Conservation (phyloP, 2,797 vertebrate genomes). For the Distichodus sexfasciatus region DNA sequence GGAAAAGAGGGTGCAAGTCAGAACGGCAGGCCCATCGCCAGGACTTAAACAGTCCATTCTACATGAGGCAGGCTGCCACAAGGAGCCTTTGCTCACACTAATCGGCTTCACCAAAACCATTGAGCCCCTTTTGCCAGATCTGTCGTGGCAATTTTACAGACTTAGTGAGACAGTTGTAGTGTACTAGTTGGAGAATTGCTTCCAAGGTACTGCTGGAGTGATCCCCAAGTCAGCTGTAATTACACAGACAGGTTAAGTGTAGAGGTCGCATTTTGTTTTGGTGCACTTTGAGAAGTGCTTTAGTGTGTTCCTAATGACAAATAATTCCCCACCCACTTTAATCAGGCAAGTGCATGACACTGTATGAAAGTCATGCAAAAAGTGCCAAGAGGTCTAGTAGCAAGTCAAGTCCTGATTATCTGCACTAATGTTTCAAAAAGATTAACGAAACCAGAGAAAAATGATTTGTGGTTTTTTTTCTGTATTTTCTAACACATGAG, state of each 20-base stretch:
- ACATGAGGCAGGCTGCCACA: constrained; percentile 51
- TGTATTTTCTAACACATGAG: too few species aligned
- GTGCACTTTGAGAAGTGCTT: too few species aligned
- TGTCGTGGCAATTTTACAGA: not conserved
- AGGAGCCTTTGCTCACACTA: constrained; percentile 53
- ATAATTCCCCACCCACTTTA: not conserved
- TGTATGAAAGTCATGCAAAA: not conserved
- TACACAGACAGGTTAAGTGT: too few species aligned
- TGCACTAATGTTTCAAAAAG: not conserved
- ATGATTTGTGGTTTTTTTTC: too few species aligned
- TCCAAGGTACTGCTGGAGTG: too few species aligned
- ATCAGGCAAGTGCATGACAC: not conserved
- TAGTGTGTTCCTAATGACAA: not conserved
- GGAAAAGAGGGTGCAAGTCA: not conserved
- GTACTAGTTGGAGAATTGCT: too few species aligned
- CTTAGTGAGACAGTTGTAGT: too few species aligned
- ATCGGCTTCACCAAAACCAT: constrained; percentile 46
- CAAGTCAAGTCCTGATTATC: not conserved
- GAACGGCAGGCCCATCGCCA: not conserved
- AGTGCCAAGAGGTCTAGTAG: not conserved
- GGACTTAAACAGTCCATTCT: constrained; percentile 43
- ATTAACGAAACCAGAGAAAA: not conserved
- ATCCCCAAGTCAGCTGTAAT: too few species aligned
- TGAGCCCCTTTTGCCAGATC: not conserved
- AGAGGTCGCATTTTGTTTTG: too few species aligned